A percentile compares a stretch with the other conserved stretches of the same genome.
These are phyloP conservation scores for Pycnonotus jocosus DNA, from an alignment of 2,113 vertebrate species.

Conservation along the genomic window DNA sequence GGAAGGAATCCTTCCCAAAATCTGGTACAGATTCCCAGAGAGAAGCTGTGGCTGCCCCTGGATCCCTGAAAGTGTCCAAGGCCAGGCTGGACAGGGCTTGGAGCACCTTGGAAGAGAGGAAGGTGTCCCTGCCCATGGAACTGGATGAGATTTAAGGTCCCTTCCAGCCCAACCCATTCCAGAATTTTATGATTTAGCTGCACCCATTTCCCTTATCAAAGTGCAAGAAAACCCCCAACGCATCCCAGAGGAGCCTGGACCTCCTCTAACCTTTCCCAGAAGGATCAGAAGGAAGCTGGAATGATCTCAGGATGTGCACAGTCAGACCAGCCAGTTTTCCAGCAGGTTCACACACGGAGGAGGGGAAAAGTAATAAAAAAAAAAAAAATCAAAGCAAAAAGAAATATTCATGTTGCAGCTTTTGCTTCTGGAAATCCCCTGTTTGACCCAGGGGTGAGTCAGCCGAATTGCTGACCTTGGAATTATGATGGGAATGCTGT, in stretches of 20 bases:
- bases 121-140: neutral
- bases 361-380: fast-evolving
- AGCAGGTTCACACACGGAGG: neutral
- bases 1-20: neutral
- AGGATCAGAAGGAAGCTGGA: neutral
- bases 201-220: neutral
- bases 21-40: neutral
- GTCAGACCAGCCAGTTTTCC: neutral
- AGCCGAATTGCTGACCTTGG: neutral
- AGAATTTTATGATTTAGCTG: neutral
- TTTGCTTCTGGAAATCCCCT: neutral
- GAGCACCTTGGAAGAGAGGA: fast-evolving
- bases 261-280: neutral
- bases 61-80: neutral
- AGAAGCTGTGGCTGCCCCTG: neutral
- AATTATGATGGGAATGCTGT: conserved; percentile 4
- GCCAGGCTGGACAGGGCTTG: fast-evolving
- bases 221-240: fast-evolving
- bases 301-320: neutral
- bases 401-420: neutral
- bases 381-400: neutral
- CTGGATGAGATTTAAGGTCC: neutral
- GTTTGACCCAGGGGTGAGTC: neutral
- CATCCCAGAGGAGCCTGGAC: neutral
- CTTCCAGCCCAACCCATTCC: neutral